Evolutionary conservation across 2,888 invertebrate species (phyloP), one percentile per base, ranked within the genome.

Genomic region (Apotomis turbidana): DNA sequence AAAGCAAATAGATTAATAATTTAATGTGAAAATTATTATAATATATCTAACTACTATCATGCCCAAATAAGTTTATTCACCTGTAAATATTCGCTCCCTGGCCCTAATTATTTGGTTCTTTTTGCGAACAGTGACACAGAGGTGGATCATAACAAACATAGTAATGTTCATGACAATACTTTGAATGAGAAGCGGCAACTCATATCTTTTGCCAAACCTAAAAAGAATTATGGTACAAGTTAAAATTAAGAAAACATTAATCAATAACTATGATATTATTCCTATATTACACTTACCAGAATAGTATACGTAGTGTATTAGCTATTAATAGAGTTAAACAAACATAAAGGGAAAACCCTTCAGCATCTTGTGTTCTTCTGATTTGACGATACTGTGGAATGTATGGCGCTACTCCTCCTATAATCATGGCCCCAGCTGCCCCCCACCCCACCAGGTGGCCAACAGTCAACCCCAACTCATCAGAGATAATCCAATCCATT

Each of bases 191-290:
- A 99, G 94, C 71, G 99, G 99, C 85, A 97, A 94, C 93, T 99
- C 99, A 94, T 98, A 99, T 78, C 96, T 97, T 92, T 98, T 98
- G 77, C 99, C 99, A 95, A 99, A 99, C 99, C 99, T 99, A 91
- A 58, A 95, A 94, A 74, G 76, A 79, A 76, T 78, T 75, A 76
- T 73, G 74, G n/a, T 41, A 41, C 41, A 63, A 3, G 0, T 55
- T 41, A 36, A 38, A 70, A n/a, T 15, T 69, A 38, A 41, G n/a
- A 62, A 49, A 44, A 12, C 0, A 49, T 10, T 3, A 1, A 5
- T 58, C 5, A 4, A 8, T 6, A 27, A 1, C 6, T 36, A 36
- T 27, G 36, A 27, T 57, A 9, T 13, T 57, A 15, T n/a, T 12
- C 27, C n/a, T 58, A 5, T 68, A 44, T 74, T 80, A 4, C 76